Base-by-base conservation (phyloP, 37 sponge, comb jelly and placozoan species). In the Eunapius fragilis region DNA sequence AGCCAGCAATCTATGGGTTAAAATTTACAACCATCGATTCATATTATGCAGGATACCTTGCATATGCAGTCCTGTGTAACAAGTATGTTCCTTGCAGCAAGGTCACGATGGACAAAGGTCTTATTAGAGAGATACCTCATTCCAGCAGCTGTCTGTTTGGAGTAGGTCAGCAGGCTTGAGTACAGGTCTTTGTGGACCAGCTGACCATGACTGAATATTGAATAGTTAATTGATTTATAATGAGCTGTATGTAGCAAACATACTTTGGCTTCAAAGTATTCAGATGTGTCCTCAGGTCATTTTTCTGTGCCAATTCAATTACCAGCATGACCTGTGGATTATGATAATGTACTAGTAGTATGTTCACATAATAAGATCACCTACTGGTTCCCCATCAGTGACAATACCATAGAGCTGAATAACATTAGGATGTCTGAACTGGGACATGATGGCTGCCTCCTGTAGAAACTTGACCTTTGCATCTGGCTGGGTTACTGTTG, bases 391-490 rank as follows among this genome's bases (percentile, higher is more conserved):
- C 70, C 76, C 82, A 41, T 73, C 26, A 31, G 82, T 80, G 25
- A 88, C 89, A 25, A 88, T 79, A 69, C 89, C 89, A 75, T 67
- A 76, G 14, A 88, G 68, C 2, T 45, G 47, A 9, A 88, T 72
- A 37, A 88, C 75, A 31, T 88, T 76, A 3, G 78, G 84, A 77
- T 88, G 89, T 28, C 67, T 33, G 67, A 88, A 88, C 84, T 88
- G 89, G 26, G 78, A 84, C 78, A 77, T 88, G 31, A 82, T 78
- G 71, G 83, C 77, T 37, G 89, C 89, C 25, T 88, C 89, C 69
- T 88, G 83, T 11, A 88, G 84, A 38, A 88, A 83, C 49, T 82
- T 88, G n/a, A 88, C 83, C 72, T 83, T 25, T 10, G 70, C 77
- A 77, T 33, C 36, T 28, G 78, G 67, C 28, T 69, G 76, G 58